Base-by-base conservation (phyloP, 2,113 vertebrate species). In the Bos taurus region DNA sequence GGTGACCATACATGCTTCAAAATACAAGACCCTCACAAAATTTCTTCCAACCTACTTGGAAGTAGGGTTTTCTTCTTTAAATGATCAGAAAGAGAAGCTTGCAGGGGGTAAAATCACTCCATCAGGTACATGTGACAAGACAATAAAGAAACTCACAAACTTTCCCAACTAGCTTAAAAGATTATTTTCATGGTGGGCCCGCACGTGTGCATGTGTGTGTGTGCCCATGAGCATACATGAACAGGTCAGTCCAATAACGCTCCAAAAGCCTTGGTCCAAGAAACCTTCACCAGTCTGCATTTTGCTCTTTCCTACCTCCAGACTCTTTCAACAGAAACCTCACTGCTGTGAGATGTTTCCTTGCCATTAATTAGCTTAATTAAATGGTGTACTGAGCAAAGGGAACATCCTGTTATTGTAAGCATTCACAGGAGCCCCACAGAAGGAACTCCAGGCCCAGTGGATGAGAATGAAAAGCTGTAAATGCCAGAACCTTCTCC, bases 281-380 rank as follows among this genome's bases (percentile, higher is more conserved):
- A 93, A 94, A n/a, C 48, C 21, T 92, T 84, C 7, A 84, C n/a
- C 4, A 77, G 46, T 80, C 28, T 81, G 62, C 8, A 12, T 81
- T 93, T 82, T 77, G 59, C 94, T 77, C 60, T 43, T 91, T 3
- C 28, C 33, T 90, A 33, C 54, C 26, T 90, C 64, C 15, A 60
- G 80, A 82, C 17, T 64, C 85, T 92, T 92, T 95, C 59, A 98
- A 98, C 97, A 98, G 96, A 98, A 98, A 97, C 85, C 57, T 98
- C 98, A 78, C 96, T 98, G 97, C 98, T 98, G 83, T 80, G 98
- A 98, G 97, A 97, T 97, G 91, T 77, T 98, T 98, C 97, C 96
- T 95, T 97, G 96, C 95, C 95, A 98, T 95, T 98, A 99, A 98
- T 98, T 98, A 98, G 93, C 88, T 93, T 95, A 97, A 97, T 98